A percentile compares a stretch with the other conserved stretches of the same genome.
These are phyloP conservation scores for Eristalinus aeneus DNA, from an alignment of 2,888 invertebrate genomes.

Conservation along the genomic window DNA sequence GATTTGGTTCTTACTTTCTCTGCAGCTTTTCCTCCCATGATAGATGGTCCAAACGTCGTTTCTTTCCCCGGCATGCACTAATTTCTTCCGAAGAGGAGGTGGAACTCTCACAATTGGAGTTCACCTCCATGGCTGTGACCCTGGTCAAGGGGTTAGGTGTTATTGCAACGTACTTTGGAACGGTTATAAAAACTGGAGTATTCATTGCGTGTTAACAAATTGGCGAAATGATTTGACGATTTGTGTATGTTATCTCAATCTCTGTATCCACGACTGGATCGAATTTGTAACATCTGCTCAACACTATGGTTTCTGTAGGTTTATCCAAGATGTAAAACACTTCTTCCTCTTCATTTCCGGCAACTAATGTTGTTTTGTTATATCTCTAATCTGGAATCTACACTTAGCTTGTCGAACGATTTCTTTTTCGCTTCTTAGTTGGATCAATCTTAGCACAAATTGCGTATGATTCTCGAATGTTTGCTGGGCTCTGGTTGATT, in stretches of 20 bases:
- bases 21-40: conserved; percentile 93
- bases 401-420: neutral
- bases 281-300: neutral
- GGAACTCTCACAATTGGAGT: conserved; percentile 17
- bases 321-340: conserved; percentile 41
- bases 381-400: neutral
- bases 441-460: neutral
- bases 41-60: conserved; percentile 90
- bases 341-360: conserved; percentile 61
- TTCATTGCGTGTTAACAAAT: conserved; percentile 31
- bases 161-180: conserved; percentile 78
- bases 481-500: neutral
- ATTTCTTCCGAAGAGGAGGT: conserved; percentile 54
- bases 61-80: conserved; percentile 81
- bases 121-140: conserved; percentile 3
- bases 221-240: conserved; percentile 8
- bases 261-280: conserved; percentile 4
- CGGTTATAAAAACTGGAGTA: conserved; percentile 76
- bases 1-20: conserved; percentile 86
- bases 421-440: neutral
- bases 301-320: conserved; percentile 26
- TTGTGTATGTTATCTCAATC: neutral
- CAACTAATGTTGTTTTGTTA: neutral
- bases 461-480: conserved; percentile 38
- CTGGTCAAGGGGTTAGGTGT: conserved; percentile 74